Evolutionary conservation across 2,888 invertebrate genomes (phyloP).

Genomic region (Temnothorax unifasciatus): DNA sequence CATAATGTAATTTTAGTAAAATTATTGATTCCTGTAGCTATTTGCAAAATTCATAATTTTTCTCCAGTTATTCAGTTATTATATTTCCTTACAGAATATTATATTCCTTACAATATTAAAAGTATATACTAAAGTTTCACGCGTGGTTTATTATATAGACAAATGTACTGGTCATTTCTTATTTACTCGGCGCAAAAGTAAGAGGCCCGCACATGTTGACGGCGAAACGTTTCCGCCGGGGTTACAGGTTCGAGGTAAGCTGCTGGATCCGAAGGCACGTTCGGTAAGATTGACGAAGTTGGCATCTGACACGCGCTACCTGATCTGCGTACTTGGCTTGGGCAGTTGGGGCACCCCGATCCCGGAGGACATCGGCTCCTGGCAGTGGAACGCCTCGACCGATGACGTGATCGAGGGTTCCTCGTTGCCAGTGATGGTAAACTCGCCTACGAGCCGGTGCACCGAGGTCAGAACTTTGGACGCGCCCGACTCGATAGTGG

Average conservation of each 20-base stretch:
- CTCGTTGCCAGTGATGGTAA: constrained; percentile 89
- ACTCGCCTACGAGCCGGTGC: constrained; percentile 92
- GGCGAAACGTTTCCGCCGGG: not conserved
- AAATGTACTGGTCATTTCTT: not conserved
- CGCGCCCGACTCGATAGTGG: constrained; percentile 89
- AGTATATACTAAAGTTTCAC: not conserved
- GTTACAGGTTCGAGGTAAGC: constrained; percentile 91
- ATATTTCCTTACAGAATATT: not conserved
- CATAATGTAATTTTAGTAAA: not conserved
- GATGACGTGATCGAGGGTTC: constrained; percentile 90
- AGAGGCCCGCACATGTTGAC: not conserved
- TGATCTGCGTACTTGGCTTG: constrained; percentile 94
- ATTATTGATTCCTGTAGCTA: not conserved
- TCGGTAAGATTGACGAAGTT: constrained; percentile 92
- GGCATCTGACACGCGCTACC: constrained; percentile 93
- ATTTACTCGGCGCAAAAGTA: not conserved
- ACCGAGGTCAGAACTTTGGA: constrained; percentile 92
- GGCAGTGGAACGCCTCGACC: constrained; percentile 84
- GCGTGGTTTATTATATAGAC: not conserved
- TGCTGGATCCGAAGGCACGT: constrained; percentile 91
- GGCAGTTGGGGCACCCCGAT: constrained; percentile 91
- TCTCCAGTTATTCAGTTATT: not conserved
- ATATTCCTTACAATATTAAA: constrained; percentile 4
- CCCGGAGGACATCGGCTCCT: constrained; percentile 84
- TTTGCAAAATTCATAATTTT: not conserved